Percentiles rank a stretch among this genome's conserved stretches.
Conservation (phyloP, 1,140 invertebrate species). For the Euura saliciscinereae region DNA sequence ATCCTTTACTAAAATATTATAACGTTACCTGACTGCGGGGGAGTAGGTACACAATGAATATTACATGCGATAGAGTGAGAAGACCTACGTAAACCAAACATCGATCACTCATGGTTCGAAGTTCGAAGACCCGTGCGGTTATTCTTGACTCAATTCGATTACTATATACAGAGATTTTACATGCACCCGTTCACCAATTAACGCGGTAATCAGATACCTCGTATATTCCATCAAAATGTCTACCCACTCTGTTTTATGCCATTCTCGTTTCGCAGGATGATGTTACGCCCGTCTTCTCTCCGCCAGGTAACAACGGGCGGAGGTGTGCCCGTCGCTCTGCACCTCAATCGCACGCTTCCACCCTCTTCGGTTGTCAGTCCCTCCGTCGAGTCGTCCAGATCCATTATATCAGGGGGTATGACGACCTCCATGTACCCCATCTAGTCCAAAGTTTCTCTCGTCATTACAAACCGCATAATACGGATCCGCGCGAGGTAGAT, state of each 20-base stretch:
- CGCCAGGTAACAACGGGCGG: constrained; percentile 72
- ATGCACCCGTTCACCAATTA: too few relatives aligned
- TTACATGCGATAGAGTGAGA: background rate
- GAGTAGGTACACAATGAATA: background rate
- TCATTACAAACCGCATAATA: too few relatives aligned
- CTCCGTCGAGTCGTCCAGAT: constrained; percentile 60
- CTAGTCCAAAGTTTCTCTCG: constrained; percentile 56
- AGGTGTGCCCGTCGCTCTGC: constrained; percentile 76
- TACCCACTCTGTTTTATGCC: constrained; percentile 36
- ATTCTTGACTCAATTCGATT: too few relatives aligned
- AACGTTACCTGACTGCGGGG: background rate
- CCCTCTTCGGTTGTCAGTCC: constrained; percentile 65
- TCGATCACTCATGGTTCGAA: background rate
- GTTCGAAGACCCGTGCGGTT: too few relatives aligned
- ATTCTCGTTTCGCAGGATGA: constrained; percentile 63
- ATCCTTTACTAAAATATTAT: constrained; percentile 2
- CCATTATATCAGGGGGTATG: constrained; percentile 84
- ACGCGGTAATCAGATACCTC: background rate
- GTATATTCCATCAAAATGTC: background rate
- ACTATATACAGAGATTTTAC: too few relatives aligned
- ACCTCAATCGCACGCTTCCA: constrained; percentile 70
- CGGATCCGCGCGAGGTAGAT: too few relatives aligned
- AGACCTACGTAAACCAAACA: background rate
- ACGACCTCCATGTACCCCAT: constrained; percentile 83
- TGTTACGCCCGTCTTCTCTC: constrained; percentile 70